These are phyloP conservation scores for Scylla paramamosain DNA, from an alignment of 1,140 invertebrate genomes.

Conservation along the genomic window DNA sequence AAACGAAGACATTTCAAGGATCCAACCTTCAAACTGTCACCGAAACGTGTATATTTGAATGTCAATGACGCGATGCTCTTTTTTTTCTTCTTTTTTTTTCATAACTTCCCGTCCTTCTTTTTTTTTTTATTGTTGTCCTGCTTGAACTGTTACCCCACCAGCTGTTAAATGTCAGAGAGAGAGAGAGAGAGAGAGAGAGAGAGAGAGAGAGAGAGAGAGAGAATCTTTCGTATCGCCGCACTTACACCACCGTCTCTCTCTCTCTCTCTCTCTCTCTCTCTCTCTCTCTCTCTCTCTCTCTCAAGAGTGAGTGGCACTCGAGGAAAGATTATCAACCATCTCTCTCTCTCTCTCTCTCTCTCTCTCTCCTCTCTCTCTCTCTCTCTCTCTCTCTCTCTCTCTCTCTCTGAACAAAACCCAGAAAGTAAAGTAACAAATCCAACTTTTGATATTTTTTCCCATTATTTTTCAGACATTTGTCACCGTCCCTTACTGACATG, in stretches of 20 bases:
- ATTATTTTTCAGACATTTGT: no score
- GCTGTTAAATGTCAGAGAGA: neutral
- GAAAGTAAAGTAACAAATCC: no score
- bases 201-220: neutral
- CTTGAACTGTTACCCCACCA: neutral
- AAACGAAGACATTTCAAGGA: neutral
- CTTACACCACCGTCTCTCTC: slow-evolving; percentile 2
- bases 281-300: neutral
- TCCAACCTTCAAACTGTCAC: no score
- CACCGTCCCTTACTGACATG: no score
- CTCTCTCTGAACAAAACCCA: neutral
- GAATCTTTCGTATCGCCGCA: neutral
- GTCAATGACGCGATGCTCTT: neutral
- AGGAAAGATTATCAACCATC: no score
- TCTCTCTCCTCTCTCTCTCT: no score
- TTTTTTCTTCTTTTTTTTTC: neutral
- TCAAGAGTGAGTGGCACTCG: no score
- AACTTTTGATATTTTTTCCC: no score
- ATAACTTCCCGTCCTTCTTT: no score
- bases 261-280: slow-evolving; percentile 51
- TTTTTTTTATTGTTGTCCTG: neutral
- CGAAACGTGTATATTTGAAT: no score
- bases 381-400: neutral
- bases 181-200: slow-evolving; percentile 53
- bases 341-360: neutral